phyloP scores from a whole-genome alignment of 1,140 invertebrate genomes.

The Vanessa atalanta region DNA sequence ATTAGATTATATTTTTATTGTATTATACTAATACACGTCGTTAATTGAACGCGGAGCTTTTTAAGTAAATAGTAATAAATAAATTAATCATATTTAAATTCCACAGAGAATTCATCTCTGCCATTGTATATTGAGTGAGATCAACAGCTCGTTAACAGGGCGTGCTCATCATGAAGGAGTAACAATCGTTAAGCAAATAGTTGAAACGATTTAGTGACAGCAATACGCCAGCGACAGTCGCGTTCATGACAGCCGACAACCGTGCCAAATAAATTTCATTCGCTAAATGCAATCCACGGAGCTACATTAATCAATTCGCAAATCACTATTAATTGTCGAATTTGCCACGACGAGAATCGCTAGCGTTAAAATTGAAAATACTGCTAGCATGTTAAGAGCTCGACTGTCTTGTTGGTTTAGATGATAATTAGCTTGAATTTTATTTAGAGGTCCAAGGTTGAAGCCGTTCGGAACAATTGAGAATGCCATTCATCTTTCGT shows the following conservation, averaged over 20 bases:
- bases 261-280: slow-evolving; percentile 28
- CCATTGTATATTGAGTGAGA: background rate
- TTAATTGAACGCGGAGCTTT: too few relatives aligned
- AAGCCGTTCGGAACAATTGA: too few relatives aligned
- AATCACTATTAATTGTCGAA: slow-evolving; percentile 14
- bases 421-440: too few relatives aligned
- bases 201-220: slow-evolving; percentile 22
- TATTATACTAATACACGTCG: too few relatives aligned
- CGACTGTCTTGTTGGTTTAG: too few relatives aligned
- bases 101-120: background rate
- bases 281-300: slow-evolving; percentile 15
- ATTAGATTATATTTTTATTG: too few relatives aligned
- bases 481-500: too few relatives aligned
- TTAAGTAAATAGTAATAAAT: too few relatives aligned
- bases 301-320: slow-evolving; percentile 21
- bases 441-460: too few relatives aligned
- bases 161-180: slow-evolving; percentile 14
- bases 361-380: background rate
- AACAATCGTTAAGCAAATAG: slow-evolving; percentile 30
- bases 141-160: slow-evolving; percentile 13
- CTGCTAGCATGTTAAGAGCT: background rate
- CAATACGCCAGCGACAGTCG: slow-evolving; percentile 20
- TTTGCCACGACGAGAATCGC: slow-evolving; percentile 5
- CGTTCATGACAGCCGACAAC: slow-evolving; percentile 19
- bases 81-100: background rate